Evolutionary conservation across 1,140 invertebrate genomes (phyloP).

Genomic region (Lepidurus arcticus): DNA sequence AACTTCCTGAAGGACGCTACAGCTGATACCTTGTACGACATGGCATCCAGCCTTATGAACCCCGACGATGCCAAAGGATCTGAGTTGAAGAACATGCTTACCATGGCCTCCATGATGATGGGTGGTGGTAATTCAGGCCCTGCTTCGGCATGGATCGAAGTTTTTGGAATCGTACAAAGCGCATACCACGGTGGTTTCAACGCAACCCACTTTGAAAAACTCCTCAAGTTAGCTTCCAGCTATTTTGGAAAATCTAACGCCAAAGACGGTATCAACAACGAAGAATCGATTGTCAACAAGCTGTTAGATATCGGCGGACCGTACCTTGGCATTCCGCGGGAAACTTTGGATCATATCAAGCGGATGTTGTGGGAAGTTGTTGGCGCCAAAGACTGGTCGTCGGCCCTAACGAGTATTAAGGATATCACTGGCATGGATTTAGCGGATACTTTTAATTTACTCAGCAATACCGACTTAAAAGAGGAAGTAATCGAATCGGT

Average conservation of each 20-base stretch:
- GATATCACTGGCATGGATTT: slow-evolving; percentile 30
- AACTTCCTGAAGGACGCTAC: slow-evolving; percentile 25
- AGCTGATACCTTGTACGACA: slow-evolving; percentile 29
- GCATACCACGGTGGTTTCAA: slow-evolving; percentile 25
- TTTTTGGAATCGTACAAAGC: slow-evolving; percentile 1
- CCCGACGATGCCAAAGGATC: slow-evolving; percentile 8
- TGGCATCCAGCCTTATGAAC: slow-evolving; percentile 29
- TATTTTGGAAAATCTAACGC: background rate
- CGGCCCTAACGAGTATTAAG: background rate
- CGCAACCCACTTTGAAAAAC: slow-evolving; percentile 21
- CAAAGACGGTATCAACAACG: slow-evolving; percentile 16
- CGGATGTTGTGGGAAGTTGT: background rate
- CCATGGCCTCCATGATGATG: slow-evolving; percentile 26
- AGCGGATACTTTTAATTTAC: background rate
- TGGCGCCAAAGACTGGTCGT: slow-evolving; percentile 27
- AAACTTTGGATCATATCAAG: slow-evolving; percentile 13
- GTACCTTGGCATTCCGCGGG: slow-evolving; percentile 26
- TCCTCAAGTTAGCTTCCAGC: slow-evolving; percentile 21
- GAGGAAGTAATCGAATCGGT: slow-evolving; percentile 24
- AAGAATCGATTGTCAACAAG: slow-evolving; percentile 26
- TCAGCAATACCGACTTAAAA: slow-evolving; percentile 5
- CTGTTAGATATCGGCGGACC: background rate
- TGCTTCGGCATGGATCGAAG: background rate
- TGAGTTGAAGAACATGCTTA: slow-evolving; percentile 24
- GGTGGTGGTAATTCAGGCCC: slow-evolving; percentile 1